Evolutionary conservation across 2,113 vertebrate species (phyloP).

Genomic region (Eubucco bourcierii): DNA sequence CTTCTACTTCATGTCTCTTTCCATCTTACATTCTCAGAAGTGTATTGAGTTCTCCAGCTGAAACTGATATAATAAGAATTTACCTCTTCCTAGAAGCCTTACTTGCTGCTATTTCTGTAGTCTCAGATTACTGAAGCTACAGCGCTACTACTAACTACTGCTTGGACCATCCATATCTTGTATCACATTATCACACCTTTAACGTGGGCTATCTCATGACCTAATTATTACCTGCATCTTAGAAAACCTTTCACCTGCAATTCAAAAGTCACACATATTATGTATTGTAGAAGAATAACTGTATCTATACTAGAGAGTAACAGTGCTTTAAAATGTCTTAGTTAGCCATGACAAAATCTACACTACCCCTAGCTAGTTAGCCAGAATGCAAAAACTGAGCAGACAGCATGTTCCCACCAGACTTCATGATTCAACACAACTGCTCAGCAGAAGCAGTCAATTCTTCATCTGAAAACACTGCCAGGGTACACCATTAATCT

Average conservation of each 20-base stretch:
- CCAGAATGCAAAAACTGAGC: background rate
- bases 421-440: background rate
- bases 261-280: background rate
- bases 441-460: background rate
- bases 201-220: background rate
- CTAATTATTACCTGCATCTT: background rate
- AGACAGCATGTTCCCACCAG: background rate
- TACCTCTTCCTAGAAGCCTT: background rate
- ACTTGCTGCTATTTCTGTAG: background rate
- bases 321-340: background rate
- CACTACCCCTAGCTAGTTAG: background rate
- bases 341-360: background rate
- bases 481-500: background rate
- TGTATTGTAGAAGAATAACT: background rate
- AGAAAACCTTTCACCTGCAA: background rate
- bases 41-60: background rate
- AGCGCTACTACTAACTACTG: background rate
- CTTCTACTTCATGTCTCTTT: background rate
- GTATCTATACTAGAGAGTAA: background rate
- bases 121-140: background rate
- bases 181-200: background rate
- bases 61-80: background rate
- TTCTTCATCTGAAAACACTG: background rate
- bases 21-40: background rate
- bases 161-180: background rate